These are phyloP conservation scores for Cephus nigrinus DNA, from an alignment of 2,888 invertebrate genomes.

Conservation along the genomic window DNA sequence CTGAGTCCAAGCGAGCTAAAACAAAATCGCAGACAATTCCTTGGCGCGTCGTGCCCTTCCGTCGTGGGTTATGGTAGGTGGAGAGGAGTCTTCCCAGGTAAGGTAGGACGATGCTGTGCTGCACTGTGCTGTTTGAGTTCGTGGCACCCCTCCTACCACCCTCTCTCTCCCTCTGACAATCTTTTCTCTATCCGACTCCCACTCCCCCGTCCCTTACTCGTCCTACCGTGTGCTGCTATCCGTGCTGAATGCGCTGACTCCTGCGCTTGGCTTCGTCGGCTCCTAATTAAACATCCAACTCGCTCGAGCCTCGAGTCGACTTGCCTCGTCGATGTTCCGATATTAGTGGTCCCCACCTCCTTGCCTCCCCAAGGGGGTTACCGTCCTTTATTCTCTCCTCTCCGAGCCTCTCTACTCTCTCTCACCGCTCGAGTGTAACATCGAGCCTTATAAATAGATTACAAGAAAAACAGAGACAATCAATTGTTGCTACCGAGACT, in stretches of 20 bases:
- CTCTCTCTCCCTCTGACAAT: constrained; percentile 15
- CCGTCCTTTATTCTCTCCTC: constrained; percentile 15
- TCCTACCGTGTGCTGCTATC: constrained; percentile 23
- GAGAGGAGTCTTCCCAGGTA: not conserved
- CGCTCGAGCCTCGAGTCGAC: constrained; percentile 58
- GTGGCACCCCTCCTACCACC: constrained; percentile 2
- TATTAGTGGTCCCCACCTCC: constrained; percentile 55
- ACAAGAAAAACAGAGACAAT: constrained; percentile 26
- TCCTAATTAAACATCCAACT: constrained; percentile 66
- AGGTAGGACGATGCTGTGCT: not conserved
- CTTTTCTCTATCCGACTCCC: constrained; percentile 14
- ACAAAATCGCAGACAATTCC: constrained; percentile 63
- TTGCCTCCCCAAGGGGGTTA: constrained; percentile 6
- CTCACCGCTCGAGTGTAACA: constrained; percentile 12
- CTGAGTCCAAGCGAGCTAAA: constrained; percentile 42
- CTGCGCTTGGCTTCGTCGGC: constrained; percentile 51
- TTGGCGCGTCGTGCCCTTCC: constrained; percentile 49
- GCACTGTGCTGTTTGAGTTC: not conserved
- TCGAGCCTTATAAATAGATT: constrained; percentile 25
- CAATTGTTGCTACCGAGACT: constrained; percentile 28
- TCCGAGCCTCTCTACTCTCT: constrained; percentile 21
- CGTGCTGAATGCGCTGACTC: constrained; percentile 30
- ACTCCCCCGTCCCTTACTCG: constrained; percentile 9
- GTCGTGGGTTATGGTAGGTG: not conserved
- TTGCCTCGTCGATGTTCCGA: constrained; percentile 63